These are phyloP conservation scores for Sabatieria punctata DNA, from an alignment of 2,888 invertebrate genomes.

Conservation along the genomic window DNA sequence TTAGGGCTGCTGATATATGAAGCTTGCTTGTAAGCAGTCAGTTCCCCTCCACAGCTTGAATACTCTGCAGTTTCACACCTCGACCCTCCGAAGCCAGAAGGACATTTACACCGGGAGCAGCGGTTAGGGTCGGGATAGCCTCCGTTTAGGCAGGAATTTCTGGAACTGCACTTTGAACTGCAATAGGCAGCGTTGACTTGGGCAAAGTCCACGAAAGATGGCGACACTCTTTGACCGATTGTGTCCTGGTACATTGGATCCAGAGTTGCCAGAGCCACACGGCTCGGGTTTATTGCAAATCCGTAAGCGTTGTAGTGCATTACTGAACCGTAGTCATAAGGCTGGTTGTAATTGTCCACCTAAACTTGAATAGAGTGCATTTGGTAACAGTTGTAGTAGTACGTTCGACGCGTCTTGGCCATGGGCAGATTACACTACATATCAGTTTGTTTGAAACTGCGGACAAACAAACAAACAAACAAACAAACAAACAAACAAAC, in stretches of 20 bases:
- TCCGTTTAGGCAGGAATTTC: conserved; percentile 13
- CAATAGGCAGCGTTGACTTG: background rate
- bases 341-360: conserved; percentile 16
- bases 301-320: conserved; percentile 29
- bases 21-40: background rate
- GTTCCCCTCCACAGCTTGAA: conserved; percentile 20
- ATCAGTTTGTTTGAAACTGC: too few species aligned
- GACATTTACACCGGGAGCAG: conserved; percentile 23
- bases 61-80: conserved; percentile 19
- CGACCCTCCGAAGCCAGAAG: conserved; percentile 21
- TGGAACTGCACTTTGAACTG: background rate
- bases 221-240: conserved; percentile 25
- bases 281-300: conserved; percentile 24
- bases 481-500: too few species aligned
- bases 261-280: conserved; percentile 23
- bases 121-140: conserved; percentile 27
- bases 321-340: conserved; percentile 20
- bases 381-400: too few species aligned
- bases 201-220: conserved; percentile 24
- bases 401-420: too few species aligned
- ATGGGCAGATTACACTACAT: too few species aligned
- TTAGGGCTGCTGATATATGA: background rate
- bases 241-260: conserved; percentile 20
- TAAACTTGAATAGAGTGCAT: too few species aligned
- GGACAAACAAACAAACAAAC: too few species aligned